Evolutionary conservation across 2,888 invertebrate species (phyloP).

Genomic region (Dichetophora obliterata): DNA sequence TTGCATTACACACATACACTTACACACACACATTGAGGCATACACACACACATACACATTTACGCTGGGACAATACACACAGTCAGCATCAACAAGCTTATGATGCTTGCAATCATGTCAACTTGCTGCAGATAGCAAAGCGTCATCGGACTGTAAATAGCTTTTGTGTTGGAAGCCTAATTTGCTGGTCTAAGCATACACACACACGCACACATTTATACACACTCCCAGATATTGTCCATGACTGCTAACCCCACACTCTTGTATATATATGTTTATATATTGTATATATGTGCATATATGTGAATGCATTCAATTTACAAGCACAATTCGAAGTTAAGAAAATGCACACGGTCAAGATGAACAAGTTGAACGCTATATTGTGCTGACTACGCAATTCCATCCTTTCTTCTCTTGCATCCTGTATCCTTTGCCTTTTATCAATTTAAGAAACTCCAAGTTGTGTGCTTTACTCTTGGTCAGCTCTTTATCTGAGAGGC

Average conservation of each 20-base stretch:
- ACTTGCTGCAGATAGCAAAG: background rate
- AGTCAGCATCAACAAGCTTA: background rate
- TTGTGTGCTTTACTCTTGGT: too few relatives aligned
- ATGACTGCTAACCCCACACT: background rate
- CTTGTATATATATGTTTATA: too few relatives aligned
- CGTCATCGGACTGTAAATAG: background rate
- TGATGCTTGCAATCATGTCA: background rate
- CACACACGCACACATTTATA: background rate
- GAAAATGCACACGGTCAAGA: background rate
- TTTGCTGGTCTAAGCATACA: conserved; percentile 6
- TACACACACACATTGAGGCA: conserved; percentile 33
- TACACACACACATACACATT: conserved; percentile 31
- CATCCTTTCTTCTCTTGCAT: too few relatives aligned
- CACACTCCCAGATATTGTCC: too few relatives aligned
- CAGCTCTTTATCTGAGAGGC: background rate
- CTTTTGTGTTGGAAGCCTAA: background rate
- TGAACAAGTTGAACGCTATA: too few relatives aligned
- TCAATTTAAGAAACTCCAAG: too few relatives aligned
- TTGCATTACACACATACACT: conserved; percentile 25
- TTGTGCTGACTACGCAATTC: too few relatives aligned
- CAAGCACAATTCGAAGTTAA: background rate
- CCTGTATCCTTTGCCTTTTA: background rate
- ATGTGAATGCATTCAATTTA: background rate
- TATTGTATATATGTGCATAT: too few relatives aligned
- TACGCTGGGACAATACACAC: too few relatives aligned